Base-by-base conservation (phyloP, 2,797 vertebrate species). In the Melanotaenia nigrans region DNA sequence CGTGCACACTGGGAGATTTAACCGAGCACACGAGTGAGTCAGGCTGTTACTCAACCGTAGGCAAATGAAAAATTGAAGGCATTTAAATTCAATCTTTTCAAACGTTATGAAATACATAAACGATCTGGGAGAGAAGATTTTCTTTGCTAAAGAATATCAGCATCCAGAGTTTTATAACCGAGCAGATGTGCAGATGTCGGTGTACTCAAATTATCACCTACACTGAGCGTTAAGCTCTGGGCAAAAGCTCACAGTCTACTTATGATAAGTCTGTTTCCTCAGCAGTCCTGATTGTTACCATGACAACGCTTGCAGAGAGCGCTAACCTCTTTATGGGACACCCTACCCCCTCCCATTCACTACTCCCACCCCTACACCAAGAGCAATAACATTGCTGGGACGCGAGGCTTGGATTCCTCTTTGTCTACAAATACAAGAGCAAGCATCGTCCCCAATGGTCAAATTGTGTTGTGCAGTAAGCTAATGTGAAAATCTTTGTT, bases 261-360 rank as follows among this genome's bases (percentile, higher is more conserved):
- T 60, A 78, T 82, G 54, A 87, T 79, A 87, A 79, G 57, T 79
- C 61, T 77, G 47, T 80, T 73, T 83, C 61, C 61, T 77, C 72
- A 61, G 74, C 77, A 73, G 65, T 67, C 35, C 72, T 68, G 81
- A 84, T 81, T 61, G 87, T 90, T 89, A 61, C 87, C 82, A 87
- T 90, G 86, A 68, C 84, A 47, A 90, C 82, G 3, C 47, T 67
- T 40, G 22, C 61, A 71, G 51, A 8, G 60, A 76, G 60, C 14
- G 24, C 25, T 71, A 81, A 78, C 83, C 76, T 85, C 63, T 42
- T 87, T 85, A 65, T 66, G 72, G 73, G 84, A 85, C 78, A 42
- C 78, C 57, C 55, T 20, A 14, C 57, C 38, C 62, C 75, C 24
- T 30, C 75, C 62, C 51, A 81, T 63, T 63, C 32, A 5, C 40